These are phyloP conservation scores for Eptesicus fuscus DNA, from an alignment of 2,113 vertebrate genomes.

Conservation along the genomic window DNA sequence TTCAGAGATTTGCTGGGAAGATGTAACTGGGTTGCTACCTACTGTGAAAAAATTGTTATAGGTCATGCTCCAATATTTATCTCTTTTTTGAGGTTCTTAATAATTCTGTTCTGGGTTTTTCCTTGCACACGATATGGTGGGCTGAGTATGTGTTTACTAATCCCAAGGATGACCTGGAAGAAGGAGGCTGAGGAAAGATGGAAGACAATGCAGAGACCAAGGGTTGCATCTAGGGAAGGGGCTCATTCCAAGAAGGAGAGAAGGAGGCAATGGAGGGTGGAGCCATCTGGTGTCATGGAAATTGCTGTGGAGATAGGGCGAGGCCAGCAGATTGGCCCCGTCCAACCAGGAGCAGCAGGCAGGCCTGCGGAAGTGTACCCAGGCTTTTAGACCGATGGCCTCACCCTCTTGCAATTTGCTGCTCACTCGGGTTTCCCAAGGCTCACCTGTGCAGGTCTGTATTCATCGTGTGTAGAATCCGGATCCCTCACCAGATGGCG, in stretches of 20 bases:
- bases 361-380: neutral
- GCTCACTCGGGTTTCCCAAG: neutral
- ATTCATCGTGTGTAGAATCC: neutral
- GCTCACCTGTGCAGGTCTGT: neutral
- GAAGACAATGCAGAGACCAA: neutral
- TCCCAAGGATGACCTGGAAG: neutral
- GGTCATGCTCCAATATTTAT: neutral
- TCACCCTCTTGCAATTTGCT: neutral
- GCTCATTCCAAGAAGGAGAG: rapidly evolving
- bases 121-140: neutral
- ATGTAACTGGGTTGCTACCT: neutral
- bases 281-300: rapidly evolving
- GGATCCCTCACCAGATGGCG: neutral
- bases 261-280: rapidly evolving
- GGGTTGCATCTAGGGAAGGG: neutral
- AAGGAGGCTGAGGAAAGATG: neutral
- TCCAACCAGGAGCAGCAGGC: neutral
- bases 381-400: neutral
- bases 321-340: no score
- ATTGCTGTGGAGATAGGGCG: neutral
- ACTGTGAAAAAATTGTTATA: neutral
- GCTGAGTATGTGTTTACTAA: neutral
- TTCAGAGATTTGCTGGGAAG: neutral
- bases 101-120: neutral
- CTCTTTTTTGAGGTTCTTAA: neutral